Base-by-base conservation (phyloP, 2,888 invertebrate species). In the Tipula lateralis region DNA sequence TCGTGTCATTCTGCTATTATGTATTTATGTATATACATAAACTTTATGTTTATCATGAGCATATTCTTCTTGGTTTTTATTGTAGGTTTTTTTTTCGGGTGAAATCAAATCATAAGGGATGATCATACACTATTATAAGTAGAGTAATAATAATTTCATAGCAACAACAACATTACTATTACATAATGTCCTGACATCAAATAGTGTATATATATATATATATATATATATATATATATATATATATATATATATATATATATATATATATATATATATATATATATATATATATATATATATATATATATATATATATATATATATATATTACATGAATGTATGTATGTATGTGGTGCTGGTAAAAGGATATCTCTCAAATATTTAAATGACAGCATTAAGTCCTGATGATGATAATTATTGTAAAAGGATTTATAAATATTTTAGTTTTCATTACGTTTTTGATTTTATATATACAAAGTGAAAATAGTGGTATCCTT, bases 371-470 rank as follows among this genome's bases (percentile, higher is more conserved):
- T 44, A 44, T 19, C n/a, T 44, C n/a, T 44, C 2, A 24, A 66
- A 66, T 66, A 66, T 66, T 66, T 24, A 66, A 66, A 66, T 66
- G 66, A 66, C 66, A 66, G 66, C 66, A 66, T 66, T 66, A 66
- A 66, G 24, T 24, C 24, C 24, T 9, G 66, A 66, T 66, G 66
- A 66, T 66, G 66, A 66, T 66, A 66, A 66, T 66, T 66, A 66
- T 66, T 66, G 66, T 66, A 66, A 66, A 66, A 66, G 66, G 66
- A 66, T 66, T 66, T 66, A 24, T 66, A 66, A 66, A 66, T 66
- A 66, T 66, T 66, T 66, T 24, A 66, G 19, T 66, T 66, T 66
- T 9, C 66, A 66, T 66, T 66, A 66, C 7, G 24, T 9, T 24
- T 66, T 66, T 66, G 66, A 2, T 66, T 66, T 66, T 24, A 66